phyloP scores from a whole-genome alignment of 2,797 vertebrate species.

The Oreortyx pictus region DNA sequence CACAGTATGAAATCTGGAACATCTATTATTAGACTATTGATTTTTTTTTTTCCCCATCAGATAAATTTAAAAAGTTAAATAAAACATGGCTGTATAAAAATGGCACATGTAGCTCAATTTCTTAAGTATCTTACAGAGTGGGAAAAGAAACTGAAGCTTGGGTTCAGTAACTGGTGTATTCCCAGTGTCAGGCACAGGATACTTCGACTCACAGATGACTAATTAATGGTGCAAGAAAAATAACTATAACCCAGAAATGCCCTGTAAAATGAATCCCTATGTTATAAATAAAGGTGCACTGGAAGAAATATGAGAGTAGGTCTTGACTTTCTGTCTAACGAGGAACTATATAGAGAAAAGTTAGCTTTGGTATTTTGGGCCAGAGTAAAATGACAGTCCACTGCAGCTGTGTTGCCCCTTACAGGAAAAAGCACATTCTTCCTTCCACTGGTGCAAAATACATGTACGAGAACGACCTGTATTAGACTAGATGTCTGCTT shows the following conservation, averaged over 20 bases:
- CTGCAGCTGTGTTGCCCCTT: constrained; percentile 18
- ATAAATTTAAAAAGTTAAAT: constrained; percentile 32
- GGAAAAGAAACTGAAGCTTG: neutral
- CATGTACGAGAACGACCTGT: neutral
- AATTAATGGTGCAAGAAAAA: constrained; percentile 53
- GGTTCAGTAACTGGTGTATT: neutral
- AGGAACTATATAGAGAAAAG: neutral
- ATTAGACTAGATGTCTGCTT: constrained; percentile 20
- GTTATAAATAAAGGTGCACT: constrained; percentile 43
- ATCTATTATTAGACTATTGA: constrained; percentile 57
- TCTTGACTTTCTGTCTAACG: constrained; percentile 27
- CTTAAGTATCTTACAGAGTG: neutral
- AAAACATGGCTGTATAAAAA: neutral
- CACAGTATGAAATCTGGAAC: neutral
- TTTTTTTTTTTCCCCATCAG: neutral
- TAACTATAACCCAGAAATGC: neutral
- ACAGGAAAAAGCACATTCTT: neutral
- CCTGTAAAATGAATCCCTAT: constrained; percentile 41
- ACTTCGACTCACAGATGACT: constrained; percentile 16
- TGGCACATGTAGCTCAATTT: neutral
- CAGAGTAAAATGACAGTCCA: constrained; percentile 10
- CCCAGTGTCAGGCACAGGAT: constrained; percentile 9
- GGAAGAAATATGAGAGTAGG: neutral
- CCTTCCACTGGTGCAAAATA: neutral
- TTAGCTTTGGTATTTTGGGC: constrained; percentile 29